Conservation (phyloP, 2,797 vertebrate species). For the Trematomus bernacchii region DNA sequence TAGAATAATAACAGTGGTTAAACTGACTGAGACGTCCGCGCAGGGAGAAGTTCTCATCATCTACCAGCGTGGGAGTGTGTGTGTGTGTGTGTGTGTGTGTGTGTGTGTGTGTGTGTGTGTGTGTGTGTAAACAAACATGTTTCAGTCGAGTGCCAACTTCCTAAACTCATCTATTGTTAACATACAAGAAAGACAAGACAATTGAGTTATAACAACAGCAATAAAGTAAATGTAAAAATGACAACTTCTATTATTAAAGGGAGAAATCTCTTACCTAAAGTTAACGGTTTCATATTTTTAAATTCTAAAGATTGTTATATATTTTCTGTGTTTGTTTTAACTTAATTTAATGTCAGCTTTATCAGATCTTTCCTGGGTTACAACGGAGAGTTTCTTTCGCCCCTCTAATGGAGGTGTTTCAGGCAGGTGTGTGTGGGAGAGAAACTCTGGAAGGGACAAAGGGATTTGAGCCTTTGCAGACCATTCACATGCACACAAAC, state of each 20-base stretch:
- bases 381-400: no score
- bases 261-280: neutral
- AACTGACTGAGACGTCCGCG: slow-evolving; percentile 72
- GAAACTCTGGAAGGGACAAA: no score
- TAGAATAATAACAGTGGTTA: slow-evolving; percentile 83
- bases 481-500: no score
- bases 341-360: no score
- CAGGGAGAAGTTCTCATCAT: slow-evolving; percentile 57
- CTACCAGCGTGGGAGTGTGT: slow-evolving; percentile 48
- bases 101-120: slow-evolving; percentile 37
- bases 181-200: slow-evolving; percentile 49
- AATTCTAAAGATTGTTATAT: neutral
- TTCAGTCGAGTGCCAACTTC: slow-evolving; percentile 50
- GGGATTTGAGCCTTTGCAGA: no score
- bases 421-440: no score
- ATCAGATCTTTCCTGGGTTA: no score
- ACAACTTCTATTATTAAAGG: slow-evolving; percentile 7
- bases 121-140: slow-evolving; percentile 56
- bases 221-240: slow-evolving; percentile 24
- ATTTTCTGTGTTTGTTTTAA: neutral
- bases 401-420: no score
- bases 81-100: slow-evolving; percentile 39
- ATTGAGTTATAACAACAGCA: slow-evolving; percentile 5
- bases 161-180: slow-evolving; percentile 57
- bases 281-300: neutral